Base-by-base conservation (phyloP, 2,888 invertebrate genomes). In the Galerucella calmariensis region DNA sequence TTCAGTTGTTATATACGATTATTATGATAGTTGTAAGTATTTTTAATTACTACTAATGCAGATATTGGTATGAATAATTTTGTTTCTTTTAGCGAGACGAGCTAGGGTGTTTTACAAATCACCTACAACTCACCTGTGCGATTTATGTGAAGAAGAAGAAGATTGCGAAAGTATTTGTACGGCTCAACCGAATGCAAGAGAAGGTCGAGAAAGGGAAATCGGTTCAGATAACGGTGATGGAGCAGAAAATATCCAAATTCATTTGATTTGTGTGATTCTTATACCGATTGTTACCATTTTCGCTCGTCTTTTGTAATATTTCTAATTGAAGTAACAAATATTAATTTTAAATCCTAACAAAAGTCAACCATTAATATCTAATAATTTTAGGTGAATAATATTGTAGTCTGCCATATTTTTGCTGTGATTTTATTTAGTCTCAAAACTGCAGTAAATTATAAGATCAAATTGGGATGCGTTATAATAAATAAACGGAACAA, bases 21-120 rank as follows among this genome's bases (percentile, higher is more conserved):
- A 98, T 82, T 98, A 97, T 83, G 97, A 98, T 86, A 94, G 94
- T 77, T 94, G 97, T 96, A 85, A 91, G 93, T 90, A 79, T 27
- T 58, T 46, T 69, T 58, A 6, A 59, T 14, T 41, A 20, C 1
- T 59, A 44, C n/a, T 27, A n/a, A 46, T 11, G 20, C 5, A 12
- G 8, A 24, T 62, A 67, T 53, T 46, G 51, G 27, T 16, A 5
- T 61, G 16, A 16, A 35, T 56, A 5, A 67, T 62, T 27, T 63
- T 27, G 35, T 63, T 76, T 77, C 75, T 82, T 84, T n/a, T 84
- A 95, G 95, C 94, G 82, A 92, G 95, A 82, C 91, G 93, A 83
- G 96, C 95, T 1, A 90, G 95, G 79, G 92, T 93, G 80, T 97
- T 97, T 88, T 97, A 95, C 88, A 91, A 92, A 78, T 91, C 94